Base-by-base conservation (phyloP, 2,113 vertebrate species). In the Seriola quinqueradiata region DNA sequence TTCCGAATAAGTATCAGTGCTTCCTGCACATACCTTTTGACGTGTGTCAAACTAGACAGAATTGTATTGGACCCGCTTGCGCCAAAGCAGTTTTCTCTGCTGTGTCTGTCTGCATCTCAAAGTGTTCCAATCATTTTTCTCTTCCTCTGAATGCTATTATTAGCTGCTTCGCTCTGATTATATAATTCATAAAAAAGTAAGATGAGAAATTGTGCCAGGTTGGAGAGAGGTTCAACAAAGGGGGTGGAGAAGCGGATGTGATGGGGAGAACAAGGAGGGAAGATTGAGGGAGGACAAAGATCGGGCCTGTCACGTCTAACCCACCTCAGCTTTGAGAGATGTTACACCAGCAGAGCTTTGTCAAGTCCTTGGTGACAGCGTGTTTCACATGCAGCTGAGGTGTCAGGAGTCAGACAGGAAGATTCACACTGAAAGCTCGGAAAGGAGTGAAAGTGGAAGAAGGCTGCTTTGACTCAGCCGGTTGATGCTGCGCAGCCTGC, bases 181-280 rank as follows among this genome's bases (percentile, higher is more conserved):
- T 93, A 81, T 94, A 94, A 93, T 92, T 90, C 77, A 80, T 82
- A 90, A 76, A 89, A 89, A 89, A 89, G 88, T 86, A 82, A 93
- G 79, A 82, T 72, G 85, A 80, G 79, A 86, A 92, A 85, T 73
- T 70, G 81, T 86, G 89, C 82, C 89, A 85, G 82, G 86, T 90
- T 87, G 75, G 66, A 70, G 32, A 66, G 83, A 76, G 65, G 73
- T 79, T 85, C 46, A 21, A 71, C 46, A 55, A 54, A 71, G 72
- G 46, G 72, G 59, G 58, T 44, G 64, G 63, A 48, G 5, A 70
- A 77, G 82, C 11, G 8, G 59, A 82, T 52, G 52, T 40, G 71
- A 71, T 14, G 69, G 42, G 58, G 70, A 67, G 48, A 71, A 28
- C 23, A 25, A 72, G 34, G 46, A 28, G 66, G 54, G 48, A 19